Evolutionary conservation across 2,888 invertebrate species (phyloP).

Genomic region (Apotomis turbidana): DNA sequence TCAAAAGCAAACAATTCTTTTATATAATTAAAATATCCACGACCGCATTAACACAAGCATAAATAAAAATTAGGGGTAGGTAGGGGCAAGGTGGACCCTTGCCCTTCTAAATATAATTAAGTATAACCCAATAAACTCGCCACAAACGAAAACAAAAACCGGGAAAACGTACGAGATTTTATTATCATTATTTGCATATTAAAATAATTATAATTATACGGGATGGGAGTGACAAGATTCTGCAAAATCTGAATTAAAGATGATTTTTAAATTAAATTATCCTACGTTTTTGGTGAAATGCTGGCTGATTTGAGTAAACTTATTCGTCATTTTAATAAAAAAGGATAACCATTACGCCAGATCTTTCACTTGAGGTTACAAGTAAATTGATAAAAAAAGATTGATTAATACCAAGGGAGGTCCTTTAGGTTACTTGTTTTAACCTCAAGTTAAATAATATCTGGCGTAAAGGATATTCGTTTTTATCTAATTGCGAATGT

Average conservation of each 20-base stretch:
- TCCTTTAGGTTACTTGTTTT: too few species aligned
- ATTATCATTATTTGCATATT: conserved; percentile 84
- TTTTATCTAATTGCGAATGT: too few species aligned
- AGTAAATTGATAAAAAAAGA: too few species aligned
- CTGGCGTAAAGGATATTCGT: too few species aligned
- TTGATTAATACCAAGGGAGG: too few species aligned
- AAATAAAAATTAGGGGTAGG: conserved; percentile 76
- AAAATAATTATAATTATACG: conserved; percentile 79
- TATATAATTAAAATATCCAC: conserved; percentile 56
- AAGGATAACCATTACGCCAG: too few species aligned
- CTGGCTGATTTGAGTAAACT: too few species aligned
- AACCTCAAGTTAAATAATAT: too few species aligned
- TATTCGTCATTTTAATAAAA: too few species aligned
- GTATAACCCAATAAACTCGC: conserved; percentile 78
- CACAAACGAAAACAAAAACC: conserved; percentile 75
- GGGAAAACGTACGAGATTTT: conserved; percentile 75
- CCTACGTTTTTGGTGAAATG: too few species aligned
- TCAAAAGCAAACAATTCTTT: conserved; percentile 33
- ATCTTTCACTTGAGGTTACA: too few species aligned
- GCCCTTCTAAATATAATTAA: conserved; percentile 73
- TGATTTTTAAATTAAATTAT: too few species aligned
- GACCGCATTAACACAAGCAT: conserved; percentile 60
- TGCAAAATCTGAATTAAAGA: not conserved
- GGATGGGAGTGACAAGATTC: conserved; percentile 28
- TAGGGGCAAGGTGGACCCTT: conserved; percentile 57